These are phyloP conservation scores for Gymnobelideus leadbeateri DNA, from an alignment of 2,113 vertebrate species.

Conservation along the genomic window DNA sequence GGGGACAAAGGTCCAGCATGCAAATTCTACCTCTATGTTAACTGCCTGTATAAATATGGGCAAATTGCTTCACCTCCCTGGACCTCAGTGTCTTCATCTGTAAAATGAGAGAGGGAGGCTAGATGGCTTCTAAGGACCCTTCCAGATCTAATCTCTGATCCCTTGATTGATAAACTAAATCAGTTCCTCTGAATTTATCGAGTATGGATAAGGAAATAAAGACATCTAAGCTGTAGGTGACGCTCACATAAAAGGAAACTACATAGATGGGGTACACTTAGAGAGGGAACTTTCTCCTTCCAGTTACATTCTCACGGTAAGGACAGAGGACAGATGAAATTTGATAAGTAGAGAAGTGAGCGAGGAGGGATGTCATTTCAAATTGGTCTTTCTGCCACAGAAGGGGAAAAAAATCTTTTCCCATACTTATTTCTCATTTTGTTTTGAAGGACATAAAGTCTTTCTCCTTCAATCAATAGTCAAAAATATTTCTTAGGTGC, in stretches of 20 bases:
- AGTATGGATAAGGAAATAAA: neutral
- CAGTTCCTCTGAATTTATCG: neutral
- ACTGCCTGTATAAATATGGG: neutral
- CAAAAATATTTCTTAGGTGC: neutral
- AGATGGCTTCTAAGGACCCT: no score
- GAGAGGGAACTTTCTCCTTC: neutral
- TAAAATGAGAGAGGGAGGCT: neutral
- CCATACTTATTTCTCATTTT: conserved; percentile 52
- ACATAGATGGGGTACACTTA: neutral
- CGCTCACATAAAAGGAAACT: neutral
- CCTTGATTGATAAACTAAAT: neutral
- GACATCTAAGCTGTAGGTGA: neutral
- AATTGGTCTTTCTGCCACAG: conserved; percentile 25
- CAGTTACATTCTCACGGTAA: neutral
- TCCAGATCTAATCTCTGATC: neutral
- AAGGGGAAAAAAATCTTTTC: conserved; percentile 70
- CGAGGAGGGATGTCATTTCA: conserved; percentile 47
- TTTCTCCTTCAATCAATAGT: neutral
- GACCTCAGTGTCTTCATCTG: neutral
- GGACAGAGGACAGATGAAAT: neutral
- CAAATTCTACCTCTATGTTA: neutral
- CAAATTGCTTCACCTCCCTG: neutral
- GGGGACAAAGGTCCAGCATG: neutral
- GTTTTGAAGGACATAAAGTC: conserved; percentile 71
- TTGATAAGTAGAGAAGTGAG: neutral